phyloP scores from a whole-genome alignment of 2,797 vertebrate genomes.

The Hephaestus fuliginosus region DNA sequence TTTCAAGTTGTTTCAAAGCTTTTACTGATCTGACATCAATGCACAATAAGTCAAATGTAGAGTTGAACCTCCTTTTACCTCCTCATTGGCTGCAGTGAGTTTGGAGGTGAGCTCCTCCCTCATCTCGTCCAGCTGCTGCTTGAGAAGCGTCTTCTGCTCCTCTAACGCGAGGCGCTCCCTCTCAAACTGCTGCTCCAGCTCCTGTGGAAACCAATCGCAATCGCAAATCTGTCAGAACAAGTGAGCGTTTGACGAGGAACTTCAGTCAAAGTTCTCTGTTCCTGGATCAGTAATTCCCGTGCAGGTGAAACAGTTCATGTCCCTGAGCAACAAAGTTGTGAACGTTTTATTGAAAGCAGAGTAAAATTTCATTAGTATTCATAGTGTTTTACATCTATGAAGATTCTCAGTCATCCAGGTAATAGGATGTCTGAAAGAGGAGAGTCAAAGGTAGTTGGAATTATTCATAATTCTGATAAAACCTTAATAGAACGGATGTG shows the following conservation, averaged over 20 bases:
- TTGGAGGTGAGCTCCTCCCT: slow-evolving; percentile 91
- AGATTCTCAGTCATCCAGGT: slow-evolving; percentile 19
- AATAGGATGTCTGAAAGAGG: slow-evolving; percentile 5
- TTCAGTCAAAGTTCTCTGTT: too few species aligned
- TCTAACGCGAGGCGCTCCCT: slow-evolving; percentile 91
- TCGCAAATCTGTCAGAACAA: background rate
- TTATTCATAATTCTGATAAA: background rate
- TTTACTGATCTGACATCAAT: background rate
- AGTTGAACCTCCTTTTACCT: slow-evolving; percentile 82
- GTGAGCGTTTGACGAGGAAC: background rate
- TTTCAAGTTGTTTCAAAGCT: background rate
- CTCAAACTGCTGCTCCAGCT: slow-evolving; percentile 95
- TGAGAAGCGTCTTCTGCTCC: slow-evolving; percentile 92
- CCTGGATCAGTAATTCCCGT: background rate
- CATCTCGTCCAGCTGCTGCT: slow-evolving; percentile 91
- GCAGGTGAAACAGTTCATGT: background rate
- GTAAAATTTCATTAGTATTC: slow-evolving; percentile 14
- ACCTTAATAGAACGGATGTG: background rate
- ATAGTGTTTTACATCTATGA: background rate
- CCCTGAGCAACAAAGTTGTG: background rate
- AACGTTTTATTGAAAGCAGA: background rate
- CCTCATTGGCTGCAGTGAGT: slow-evolving; percentile 90
- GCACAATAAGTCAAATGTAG: too few species aligned
- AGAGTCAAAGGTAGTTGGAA: background rate
- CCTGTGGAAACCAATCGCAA: slow-evolving; percentile 80